Evolutionary conservation across 2,888 invertebrate genomes (phyloP), one percentile per base, ranked within the genome.

Genomic region (Cataglyphis rosenhaueri): DNA sequence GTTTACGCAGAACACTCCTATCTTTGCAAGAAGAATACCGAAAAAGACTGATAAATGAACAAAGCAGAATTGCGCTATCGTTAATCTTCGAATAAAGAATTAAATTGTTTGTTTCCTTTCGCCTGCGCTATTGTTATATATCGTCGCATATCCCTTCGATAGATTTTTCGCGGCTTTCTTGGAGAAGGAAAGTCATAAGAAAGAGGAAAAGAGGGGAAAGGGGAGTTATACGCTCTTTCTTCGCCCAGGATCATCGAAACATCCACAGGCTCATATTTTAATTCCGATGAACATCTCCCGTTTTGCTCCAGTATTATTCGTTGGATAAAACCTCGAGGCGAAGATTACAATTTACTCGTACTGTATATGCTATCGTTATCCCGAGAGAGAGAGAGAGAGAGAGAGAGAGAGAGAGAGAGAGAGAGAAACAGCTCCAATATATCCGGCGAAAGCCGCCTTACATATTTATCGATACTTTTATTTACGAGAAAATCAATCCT

Each of bases 221-320:
- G 32, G 15, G 44, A 52, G 8, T 82, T 79, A 55, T 81, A 35
- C 70, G 18, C 32, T 71, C 71, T 68, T 44, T 62, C 62, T 70
- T 62, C 61, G 25, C 18, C 32, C 38, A 15, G 68, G 55, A 59
- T 48, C 61, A 52, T 52, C 81, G 68, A 82, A 82, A 81, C 62
- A 70, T 71, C 83, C 61, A 21, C 55, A 64, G 64, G 81, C 81
- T 65, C 68, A 65, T 71, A 38, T 81, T 83, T 83, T 83, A 83
- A 83, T 83, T 81, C 71, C 81, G 48, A 64, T 65, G 71, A 81
- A 81, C 81, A 81, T 57, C 83, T 83, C 71, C 71, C 70, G 81
- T 0, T 81, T 81, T 83, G 71, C 83, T 81, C 71, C 25, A 55
- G 81, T 65, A 83, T 83, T 83, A 83, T 83, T 83, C 71, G 81